A percentile compares a stretch with the other conserved stretches of the same genome.
Conservation (phyloP, 2,113 vertebrate species). For the Callocephalon fimbriatum region DNA sequence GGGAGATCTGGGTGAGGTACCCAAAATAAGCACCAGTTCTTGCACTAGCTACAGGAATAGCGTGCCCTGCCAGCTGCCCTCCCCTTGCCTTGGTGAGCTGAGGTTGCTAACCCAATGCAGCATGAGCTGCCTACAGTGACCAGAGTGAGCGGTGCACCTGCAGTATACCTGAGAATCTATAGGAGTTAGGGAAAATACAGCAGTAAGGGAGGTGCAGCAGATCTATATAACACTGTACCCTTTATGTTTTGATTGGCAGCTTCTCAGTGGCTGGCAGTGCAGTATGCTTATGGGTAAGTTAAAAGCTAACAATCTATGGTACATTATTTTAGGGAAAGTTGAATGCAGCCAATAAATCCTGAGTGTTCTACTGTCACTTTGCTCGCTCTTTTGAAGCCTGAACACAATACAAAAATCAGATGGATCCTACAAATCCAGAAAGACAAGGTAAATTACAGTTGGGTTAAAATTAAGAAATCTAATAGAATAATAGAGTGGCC, state of each 20-base stretch:
- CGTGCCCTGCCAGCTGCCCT: no score
- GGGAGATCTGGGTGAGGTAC: background rate
- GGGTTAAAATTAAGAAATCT: background rate
- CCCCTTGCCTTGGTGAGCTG: no score
- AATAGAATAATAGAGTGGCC: background rate
- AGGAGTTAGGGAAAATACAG: background rate
- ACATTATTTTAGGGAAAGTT: background rate
- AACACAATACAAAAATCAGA: background rate
- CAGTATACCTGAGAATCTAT: background rate
- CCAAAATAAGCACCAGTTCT: background rate
- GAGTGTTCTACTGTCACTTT: background rate
- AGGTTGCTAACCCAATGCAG: background rate
- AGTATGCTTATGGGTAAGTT: background rate
- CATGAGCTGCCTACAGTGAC: background rate
- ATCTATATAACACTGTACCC: background rate
- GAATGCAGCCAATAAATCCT: background rate
- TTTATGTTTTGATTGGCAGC: background rate
- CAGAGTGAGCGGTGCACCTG: accelerated
- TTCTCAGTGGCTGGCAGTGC: background rate
- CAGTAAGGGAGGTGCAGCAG: background rate
- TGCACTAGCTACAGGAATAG: background rate
- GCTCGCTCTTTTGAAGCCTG: background rate
- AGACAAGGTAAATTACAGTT: background rate
- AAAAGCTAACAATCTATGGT: background rate
- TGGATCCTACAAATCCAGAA: background rate